Evolutionary conservation across 2,113 vertebrate species (phyloP).

Genomic region (Colius striatus): DNA sequence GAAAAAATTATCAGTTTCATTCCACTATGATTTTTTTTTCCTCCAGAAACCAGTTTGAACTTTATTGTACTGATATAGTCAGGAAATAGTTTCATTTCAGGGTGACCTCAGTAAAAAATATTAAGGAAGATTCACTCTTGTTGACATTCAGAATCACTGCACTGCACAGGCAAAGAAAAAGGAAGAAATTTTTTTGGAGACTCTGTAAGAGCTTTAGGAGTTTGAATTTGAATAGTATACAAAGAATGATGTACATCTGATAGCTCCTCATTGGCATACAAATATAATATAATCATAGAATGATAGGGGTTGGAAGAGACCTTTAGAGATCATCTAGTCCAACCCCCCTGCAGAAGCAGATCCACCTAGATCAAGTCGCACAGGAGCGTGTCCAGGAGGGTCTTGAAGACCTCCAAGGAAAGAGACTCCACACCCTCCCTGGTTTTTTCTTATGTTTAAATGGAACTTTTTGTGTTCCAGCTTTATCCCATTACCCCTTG

Average conservation of each 20-base stretch:
- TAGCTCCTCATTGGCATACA: neutral
- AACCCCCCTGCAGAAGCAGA: too few species aligned
- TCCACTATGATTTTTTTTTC: neutral
- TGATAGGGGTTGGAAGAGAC: too few species aligned
- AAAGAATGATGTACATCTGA: neutral
- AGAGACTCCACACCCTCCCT: too few species aligned
- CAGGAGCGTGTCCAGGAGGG: too few species aligned
- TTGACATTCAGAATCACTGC: neutral
- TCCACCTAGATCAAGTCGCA: too few species aligned
- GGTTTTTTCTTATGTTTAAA: too few species aligned
- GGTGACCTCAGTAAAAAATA: neutral
- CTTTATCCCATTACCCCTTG: too few species aligned
- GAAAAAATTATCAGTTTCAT: neutral
- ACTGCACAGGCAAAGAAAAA: neutral
- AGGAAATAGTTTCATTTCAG: neutral
- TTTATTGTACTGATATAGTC: neutral
- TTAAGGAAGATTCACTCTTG: neutral
- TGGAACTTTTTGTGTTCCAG: too few species aligned
- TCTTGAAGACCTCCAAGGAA: too few species aligned
- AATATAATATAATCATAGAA: too few species aligned
- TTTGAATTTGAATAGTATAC: neutral
- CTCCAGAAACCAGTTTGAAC: neutral
- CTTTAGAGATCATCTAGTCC: too few species aligned
- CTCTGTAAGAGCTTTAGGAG: neutral
- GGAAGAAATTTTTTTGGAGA: neutral